Conservation (phyloP, 2,113 vertebrate species). For the Sporophila hypoxantha region DNA sequence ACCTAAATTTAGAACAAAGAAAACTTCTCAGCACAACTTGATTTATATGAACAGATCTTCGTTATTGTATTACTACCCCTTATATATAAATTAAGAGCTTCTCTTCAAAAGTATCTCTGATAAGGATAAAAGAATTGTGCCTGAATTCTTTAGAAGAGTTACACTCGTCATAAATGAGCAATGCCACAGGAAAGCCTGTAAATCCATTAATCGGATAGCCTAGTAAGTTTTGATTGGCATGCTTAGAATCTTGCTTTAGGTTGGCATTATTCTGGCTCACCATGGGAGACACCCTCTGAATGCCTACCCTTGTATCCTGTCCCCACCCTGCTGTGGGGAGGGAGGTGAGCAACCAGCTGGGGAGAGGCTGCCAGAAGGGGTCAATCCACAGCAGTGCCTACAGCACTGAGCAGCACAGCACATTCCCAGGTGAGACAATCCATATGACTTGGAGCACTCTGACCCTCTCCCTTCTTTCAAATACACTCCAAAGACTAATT, state of each 20-base stretch:
- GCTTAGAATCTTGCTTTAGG: neutral
- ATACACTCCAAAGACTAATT: neutral
- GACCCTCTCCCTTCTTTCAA: neutral
- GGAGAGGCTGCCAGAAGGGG: neutral
- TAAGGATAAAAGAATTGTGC: neutral
- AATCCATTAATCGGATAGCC: neutral
- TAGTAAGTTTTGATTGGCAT: neutral
- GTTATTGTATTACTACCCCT: neutral
- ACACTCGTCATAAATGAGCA: neutral
- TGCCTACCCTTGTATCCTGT: neutral
- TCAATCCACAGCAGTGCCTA: neutral
- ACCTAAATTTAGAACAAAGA: neutral
- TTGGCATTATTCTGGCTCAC: neutral
- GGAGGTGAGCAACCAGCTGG: accelerated
- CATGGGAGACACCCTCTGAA: neutral
- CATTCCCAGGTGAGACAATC: neutral
- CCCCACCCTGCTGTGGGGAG: accelerated
- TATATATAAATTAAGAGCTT: neutral
- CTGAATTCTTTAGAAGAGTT: neutral
- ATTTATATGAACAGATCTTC: neutral
- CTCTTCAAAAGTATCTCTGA: neutral
- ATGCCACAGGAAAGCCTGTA: neutral
- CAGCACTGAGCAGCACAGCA: accelerated
- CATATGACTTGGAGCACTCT: accelerated
- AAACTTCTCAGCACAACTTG: neutral